These are phyloP conservation scores for Ispidina picta DNA, from an alignment of 2,797 vertebrate species.

Conservation along the genomic window DNA sequence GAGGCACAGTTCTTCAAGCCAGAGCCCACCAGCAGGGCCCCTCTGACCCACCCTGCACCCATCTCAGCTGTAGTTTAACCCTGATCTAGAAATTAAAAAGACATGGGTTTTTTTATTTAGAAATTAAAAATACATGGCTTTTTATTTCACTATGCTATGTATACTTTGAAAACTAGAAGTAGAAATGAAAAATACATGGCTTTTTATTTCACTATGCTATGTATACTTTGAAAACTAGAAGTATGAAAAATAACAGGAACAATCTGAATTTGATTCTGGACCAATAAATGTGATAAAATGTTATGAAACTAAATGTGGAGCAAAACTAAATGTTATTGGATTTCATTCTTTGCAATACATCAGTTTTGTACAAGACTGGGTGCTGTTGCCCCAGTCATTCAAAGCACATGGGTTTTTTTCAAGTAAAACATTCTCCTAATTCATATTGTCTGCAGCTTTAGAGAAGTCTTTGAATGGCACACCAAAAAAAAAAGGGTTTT, in stretches of 20 bases:
- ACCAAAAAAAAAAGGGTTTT: neutral
- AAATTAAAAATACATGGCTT: no score
- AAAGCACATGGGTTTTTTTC: neutral
- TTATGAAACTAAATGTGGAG: neutral
- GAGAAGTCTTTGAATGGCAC: neutral
- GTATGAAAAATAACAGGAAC: neutral
- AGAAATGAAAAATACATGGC: no score
- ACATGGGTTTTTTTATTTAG: no score
- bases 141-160: neutral
- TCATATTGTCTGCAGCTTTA: neutral
- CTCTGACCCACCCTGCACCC: neutral
- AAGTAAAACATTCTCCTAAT: no score
- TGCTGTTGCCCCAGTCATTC: neutral
- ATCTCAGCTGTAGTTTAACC: neutral
- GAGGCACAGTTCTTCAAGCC: neutral
- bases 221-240: neutral
- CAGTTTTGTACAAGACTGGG: neutral
- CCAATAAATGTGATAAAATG: neutral
- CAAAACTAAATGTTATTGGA: neutral
- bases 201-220: neutral
- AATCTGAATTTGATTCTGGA: neutral
- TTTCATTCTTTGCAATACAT: neutral
- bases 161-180: neutral
- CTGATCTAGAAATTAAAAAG: neutral
- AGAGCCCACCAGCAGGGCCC: accelerated